Evolutionary conservation across 2,888 invertebrate genomes (phyloP).

Genomic region (Pseudococcus longispinus): DNA sequence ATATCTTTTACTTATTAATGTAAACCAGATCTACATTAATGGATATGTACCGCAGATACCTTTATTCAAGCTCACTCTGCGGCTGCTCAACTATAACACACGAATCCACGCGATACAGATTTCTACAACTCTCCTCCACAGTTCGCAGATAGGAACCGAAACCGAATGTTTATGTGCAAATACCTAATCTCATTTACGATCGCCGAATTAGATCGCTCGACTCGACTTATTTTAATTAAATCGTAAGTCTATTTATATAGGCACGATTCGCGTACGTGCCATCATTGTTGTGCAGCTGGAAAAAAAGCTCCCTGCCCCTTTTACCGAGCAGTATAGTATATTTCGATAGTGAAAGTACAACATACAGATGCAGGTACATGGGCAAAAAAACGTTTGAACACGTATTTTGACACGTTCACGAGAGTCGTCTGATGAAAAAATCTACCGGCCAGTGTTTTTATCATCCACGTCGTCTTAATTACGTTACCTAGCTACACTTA

Average conservation of each 20-base stretch:
- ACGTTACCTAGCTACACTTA: not conserved
- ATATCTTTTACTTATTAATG: conserved; percentile 9
- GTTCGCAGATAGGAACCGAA: too few species aligned
- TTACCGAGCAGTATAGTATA: not conserved
- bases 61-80: not conserved
- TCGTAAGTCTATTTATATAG: not conserved
- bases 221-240: not conserved
- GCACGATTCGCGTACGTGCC: conserved; percentile 24
- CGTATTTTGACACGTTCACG: not conserved
- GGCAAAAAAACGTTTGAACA: not conserved
- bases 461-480: not conserved
- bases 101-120: not conserved
- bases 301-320: not conserved
- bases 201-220: not conserved
- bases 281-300: not conserved
- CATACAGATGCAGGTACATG: not conserved
- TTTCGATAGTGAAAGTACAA: not conserved
- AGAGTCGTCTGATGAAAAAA: not conserved
- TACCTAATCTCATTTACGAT: not conserved
- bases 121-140: not conserved
- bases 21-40: conserved; percentile 13
- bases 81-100: not conserved
- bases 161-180: not conserved
- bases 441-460: not conserved
- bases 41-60: not conserved